These are phyloP conservation scores for Brachionus rotundiformis DNA, from an alignment of 1,140 invertebrate species.

Conservation along the genomic window DNA sequence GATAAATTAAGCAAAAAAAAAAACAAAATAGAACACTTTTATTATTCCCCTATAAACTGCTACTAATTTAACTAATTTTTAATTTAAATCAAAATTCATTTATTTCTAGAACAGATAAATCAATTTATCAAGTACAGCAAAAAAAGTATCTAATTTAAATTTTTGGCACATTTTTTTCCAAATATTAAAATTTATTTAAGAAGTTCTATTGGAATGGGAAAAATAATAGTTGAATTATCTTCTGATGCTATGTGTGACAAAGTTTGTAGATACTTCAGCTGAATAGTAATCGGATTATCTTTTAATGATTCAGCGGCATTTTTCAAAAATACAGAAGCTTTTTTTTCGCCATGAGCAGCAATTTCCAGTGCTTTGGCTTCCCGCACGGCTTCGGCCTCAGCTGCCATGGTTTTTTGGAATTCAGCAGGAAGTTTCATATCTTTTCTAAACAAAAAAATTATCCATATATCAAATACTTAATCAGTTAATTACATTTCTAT, in stretches of 20 bases:
- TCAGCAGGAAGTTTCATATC: conserved; percentile 56
- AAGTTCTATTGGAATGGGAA: conserved; percentile 89
- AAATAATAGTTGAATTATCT: conserved; percentile 96
- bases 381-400: conserved; percentile 59
- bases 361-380: conserved; percentile 59
- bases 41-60: no score
- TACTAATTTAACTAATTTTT: no score
- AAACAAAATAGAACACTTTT: no score
- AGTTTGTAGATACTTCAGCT: conserved; percentile 77
- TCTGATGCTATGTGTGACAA: conserved; percentile 91
- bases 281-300: conserved; percentile 75
- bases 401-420: conserved; percentile 59
- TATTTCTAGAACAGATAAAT: no score
- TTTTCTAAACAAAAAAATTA: conserved; percentile 38
- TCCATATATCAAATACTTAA: background rate
- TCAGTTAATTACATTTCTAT: conserved; percentile 39
- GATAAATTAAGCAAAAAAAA: no score
- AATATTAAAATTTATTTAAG: conserved; percentile 59
- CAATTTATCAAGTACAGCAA: no score
- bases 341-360: conserved; percentile 51
- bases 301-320: conserved; percentile 31
- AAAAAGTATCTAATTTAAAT: no score
- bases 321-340: conserved; percentile 49
- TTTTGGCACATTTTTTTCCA: no score
- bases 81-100: no score